Percentiles rank a stretch among this genome's conserved stretches.
phyloP scores from a whole-genome alignment of 2,797 vertebrate species.

The Borostomias antarcticus region DNA sequence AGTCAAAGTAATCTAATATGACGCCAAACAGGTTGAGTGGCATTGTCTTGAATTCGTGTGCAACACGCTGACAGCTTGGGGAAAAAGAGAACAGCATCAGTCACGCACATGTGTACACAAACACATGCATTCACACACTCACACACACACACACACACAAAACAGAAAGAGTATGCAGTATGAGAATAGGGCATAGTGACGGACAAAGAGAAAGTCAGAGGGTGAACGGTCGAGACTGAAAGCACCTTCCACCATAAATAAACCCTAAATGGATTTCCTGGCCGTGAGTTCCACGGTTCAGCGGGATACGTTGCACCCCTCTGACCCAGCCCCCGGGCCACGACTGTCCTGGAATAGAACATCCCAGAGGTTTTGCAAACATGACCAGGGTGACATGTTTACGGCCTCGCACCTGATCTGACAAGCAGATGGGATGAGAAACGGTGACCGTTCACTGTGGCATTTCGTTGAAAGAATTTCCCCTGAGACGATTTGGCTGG shows the following conservation, averaged over 20 bases:
- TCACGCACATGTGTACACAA: background rate
- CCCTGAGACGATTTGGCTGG: background rate
- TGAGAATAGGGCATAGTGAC: background rate
- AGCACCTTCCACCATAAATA: slow-evolving; percentile 28
- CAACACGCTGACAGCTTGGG: background rate
- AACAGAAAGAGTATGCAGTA: background rate
- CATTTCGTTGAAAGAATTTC: background rate
- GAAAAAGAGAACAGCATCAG: background rate
- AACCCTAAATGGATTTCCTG: slow-evolving; percentile 10
- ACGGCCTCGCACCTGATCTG: slow-evolving; percentile 11
- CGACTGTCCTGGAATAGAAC: no score
- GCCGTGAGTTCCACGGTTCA: background rate
- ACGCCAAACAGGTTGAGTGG: slow-evolving; percentile 1
- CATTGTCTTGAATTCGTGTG: background rate
- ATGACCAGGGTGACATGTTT: slow-evolving; percentile 32
- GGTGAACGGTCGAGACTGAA: slow-evolving; percentile 9
- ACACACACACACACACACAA: slow-evolving; percentile 3
- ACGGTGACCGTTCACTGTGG: background rate
- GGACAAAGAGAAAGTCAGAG: slow-evolving; percentile 31
- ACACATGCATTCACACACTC: background rate
- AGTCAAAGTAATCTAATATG: slow-evolving; percentile 6
- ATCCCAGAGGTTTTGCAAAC: background rate
- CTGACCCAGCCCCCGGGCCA: no score
- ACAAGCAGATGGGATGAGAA: slow-evolving; percentile 17
- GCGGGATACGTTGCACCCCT: background rate